Evolutionary conservation across 2,797 vertebrate genomes (phyloP).

Genomic region (Malacoctenus gilli): DNA sequence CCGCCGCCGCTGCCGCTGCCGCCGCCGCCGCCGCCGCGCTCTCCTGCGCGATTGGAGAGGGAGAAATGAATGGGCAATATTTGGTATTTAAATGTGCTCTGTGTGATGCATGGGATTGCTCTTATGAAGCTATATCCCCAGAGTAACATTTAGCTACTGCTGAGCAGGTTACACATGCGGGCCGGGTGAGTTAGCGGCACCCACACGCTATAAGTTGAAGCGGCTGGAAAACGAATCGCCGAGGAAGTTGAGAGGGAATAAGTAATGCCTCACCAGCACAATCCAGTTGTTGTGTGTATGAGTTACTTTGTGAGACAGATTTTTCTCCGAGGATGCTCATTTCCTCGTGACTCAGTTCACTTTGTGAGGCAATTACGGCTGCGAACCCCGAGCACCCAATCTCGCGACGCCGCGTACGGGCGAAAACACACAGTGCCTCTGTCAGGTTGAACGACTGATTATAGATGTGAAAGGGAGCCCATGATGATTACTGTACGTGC

Average conservation of each 20-base stretch:
- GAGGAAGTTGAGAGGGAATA: conserved; percentile 77
- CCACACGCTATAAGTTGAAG: conserved; percentile 77
- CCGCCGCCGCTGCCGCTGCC: too few species aligned
- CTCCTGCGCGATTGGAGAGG: conserved; percentile 67
- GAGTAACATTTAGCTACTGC: conserved; percentile 80
- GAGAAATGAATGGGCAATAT: conserved; percentile 82
- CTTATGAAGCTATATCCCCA: conserved; percentile 79
- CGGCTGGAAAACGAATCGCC: conserved; percentile 74
- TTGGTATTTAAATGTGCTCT: conserved; percentile 82
- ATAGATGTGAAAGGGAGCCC: conserved; percentile 77
- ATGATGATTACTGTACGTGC: conserved; percentile 78
- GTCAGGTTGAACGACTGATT: conserved; percentile 82
- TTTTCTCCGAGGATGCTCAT: conserved; percentile 73
- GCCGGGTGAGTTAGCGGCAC: conserved; percentile 74
- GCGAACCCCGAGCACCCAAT: conserved; percentile 62
- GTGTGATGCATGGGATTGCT: conserved; percentile 82
- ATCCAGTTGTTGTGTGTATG: conserved; percentile 71
- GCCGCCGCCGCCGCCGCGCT: too few species aligned
- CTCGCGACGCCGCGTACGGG: conserved; percentile 57
- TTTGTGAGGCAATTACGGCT: conserved; percentile 75
- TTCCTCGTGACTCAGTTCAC: conserved; percentile 72
- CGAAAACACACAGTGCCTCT: conserved; percentile 67
- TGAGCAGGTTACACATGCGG: conserved; percentile 74
- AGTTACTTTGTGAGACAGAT: conserved; percentile 71
- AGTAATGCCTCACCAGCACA: conserved; percentile 72